These are phyloP conservation scores for Oryzias woworae DNA, from an alignment of 2,113 vertebrate genomes.

Conservation along the genomic window DNA sequence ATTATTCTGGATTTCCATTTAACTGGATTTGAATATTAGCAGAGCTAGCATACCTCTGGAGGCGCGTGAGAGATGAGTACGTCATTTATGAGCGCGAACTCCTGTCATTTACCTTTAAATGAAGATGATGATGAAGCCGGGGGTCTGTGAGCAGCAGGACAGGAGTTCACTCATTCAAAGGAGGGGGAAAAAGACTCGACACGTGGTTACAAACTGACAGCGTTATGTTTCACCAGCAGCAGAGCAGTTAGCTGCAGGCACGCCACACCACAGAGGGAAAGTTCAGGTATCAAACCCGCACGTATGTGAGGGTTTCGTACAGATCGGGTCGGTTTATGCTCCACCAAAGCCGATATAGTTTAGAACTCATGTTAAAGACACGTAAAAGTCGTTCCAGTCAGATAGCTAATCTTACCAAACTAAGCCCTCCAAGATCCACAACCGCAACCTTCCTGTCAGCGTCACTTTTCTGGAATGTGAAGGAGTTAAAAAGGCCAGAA, in stretches of 20 bases:
- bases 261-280: background rate
- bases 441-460: background rate
- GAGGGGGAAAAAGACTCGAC: too few species aligned
- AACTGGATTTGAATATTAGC: too few species aligned
- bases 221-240: background rate
- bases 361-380: slow-evolving; percentile 1
- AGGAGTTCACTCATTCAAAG: too few species aligned
- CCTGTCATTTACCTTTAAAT: too few species aligned
- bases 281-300: background rate
- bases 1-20: too few species aligned
- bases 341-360: background rate
- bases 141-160: too few species aligned
- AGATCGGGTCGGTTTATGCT: too few species aligned
- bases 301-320: too few species aligned
- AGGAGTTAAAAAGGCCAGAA: slow-evolving; percentile 2
- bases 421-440: slow-evolving; percentile 13
- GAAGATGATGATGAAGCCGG: too few species aligned
- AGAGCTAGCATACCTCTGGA: too few species aligned
- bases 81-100: too few species aligned
- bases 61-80: too few species aligned
- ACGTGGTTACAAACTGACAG: background rate
- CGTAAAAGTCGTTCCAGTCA: background rate
- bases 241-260: slow-evolving; percentile 22
- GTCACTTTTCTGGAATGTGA: slow-evolving; percentile 5
- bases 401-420: slow-evolving; percentile 44